Evolutionary conservation across 2,797 vertebrate species (phyloP).

Genomic region (Poecilia velifera): DNA sequence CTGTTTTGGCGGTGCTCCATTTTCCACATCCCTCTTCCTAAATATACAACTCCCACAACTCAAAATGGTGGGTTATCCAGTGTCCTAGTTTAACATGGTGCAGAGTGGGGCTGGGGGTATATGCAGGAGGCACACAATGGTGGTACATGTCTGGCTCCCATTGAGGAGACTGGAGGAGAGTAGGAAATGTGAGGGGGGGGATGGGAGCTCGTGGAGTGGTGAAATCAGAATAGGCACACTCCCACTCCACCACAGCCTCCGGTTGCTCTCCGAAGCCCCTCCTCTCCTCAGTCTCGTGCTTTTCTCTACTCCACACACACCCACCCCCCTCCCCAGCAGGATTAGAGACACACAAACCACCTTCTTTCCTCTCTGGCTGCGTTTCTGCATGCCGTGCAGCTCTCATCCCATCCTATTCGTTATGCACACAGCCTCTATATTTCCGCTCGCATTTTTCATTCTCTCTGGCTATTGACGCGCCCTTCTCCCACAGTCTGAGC

Average conservation of each 20-base stretch:
- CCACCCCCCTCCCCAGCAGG: slow-evolving; percentile 51
- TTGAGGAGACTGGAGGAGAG: slow-evolving; percentile 74
- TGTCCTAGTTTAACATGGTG: slow-evolving; percentile 76
- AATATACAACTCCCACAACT: slow-evolving; percentile 63
- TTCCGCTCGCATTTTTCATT: slow-evolving; percentile 52
- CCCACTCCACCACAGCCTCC: slow-evolving; percentile 58
- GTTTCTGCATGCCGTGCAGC: slow-evolving; percentile 64
- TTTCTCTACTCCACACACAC: slow-evolving; percentile 42
- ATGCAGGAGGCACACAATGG: slow-evolving; percentile 74
- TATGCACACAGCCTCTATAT: slow-evolving; percentile 50
- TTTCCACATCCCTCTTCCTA: slow-evolving; percentile 18
- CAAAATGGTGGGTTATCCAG: slow-evolving; percentile 74
- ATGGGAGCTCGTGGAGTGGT: slow-evolving; percentile 74
- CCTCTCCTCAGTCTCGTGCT: slow-evolving; percentile 58
- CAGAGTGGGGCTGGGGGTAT: slow-evolving; percentile 68
- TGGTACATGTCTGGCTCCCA: slow-evolving; percentile 76
- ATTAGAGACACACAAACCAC: slow-evolving; percentile 38
- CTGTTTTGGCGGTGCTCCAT: slow-evolving; percentile 8
- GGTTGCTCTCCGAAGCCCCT: slow-evolving; percentile 65
- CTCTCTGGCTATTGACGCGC: slow-evolving; percentile 39
- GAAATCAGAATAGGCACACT: slow-evolving; percentile 73
- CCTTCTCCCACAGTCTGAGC: slow-evolving; percentile 15
- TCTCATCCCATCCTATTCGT: slow-evolving; percentile 67
- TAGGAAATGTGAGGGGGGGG: slow-evolving; percentile 76
- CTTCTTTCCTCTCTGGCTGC: slow-evolving; percentile 64